Conservation (phyloP, 1,140 invertebrate species). For the Eulimnadia texana region DNA sequence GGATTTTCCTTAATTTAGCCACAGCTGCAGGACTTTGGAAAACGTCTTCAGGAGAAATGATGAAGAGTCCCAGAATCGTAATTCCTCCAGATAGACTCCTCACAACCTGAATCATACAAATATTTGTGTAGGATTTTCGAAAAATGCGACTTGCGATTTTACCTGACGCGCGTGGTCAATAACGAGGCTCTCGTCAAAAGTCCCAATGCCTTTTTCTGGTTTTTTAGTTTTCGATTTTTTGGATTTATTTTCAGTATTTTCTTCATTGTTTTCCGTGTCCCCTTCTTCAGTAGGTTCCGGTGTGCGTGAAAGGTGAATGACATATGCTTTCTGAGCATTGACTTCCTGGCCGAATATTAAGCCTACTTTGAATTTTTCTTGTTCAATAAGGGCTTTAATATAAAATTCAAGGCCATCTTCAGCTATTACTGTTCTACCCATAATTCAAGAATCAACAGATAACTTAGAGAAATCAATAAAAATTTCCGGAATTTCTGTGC, state of each 20-base stretch:
- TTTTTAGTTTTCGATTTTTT: conserved; percentile 1
- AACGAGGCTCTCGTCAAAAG: conserved; percentile 5
- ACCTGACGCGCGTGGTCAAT: conserved; percentile 14
- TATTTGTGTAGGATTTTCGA: not conserved
- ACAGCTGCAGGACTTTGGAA: conserved; percentile 9
- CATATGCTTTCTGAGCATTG: conserved; percentile 43
- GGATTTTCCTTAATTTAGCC: conserved; percentile 4
- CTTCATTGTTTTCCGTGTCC: conserved; percentile 25
- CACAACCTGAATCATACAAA: conserved; percentile 8
- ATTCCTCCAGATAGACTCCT: conserved; percentile 13
- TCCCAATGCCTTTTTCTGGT: not conserved
- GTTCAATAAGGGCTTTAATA: not conserved
- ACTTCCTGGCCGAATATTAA: conserved; percentile 15
- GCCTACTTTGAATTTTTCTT: conserved; percentile 5
- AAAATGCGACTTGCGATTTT: not conserved
- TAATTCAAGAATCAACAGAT: not conserved
- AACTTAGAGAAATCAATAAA: not conserved
- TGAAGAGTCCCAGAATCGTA: conserved; percentile 14
- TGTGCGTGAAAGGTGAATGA: conserved; percentile 53
- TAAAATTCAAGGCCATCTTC: conserved; percentile 2
- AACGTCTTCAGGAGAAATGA: conserved; percentile 9
- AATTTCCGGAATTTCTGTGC: not conserved
- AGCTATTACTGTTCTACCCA: conserved; percentile 6
- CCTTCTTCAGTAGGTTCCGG: conserved; percentile 39
- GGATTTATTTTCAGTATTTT: conserved; percentile 14